Percentiles rank a stretch among this genome's conserved stretches.
phyloP scores from a whole-genome alignment of 2,113 vertebrate species.

The Erinaceus europaeus region DNA sequence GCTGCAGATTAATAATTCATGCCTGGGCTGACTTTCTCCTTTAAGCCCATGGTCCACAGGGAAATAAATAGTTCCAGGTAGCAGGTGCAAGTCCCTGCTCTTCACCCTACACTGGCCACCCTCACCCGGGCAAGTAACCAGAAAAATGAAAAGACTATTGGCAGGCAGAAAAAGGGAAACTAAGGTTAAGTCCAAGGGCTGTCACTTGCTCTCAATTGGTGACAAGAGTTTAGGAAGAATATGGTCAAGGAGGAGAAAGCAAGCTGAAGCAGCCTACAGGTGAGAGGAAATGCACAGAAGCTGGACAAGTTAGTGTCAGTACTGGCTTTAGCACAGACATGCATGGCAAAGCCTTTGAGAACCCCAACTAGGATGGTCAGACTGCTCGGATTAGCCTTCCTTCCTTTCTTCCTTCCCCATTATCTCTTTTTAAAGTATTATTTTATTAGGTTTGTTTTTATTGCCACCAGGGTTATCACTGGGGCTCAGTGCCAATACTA shows the following conservation, averaged over 20 bases:
- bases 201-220: conserved; percentile 13
- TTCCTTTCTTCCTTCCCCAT: no score
- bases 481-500: no score
- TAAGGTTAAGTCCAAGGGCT: not conserved
- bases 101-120: no score
- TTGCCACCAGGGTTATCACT: no score
- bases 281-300: not conserved
- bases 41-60: not conserved
- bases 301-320: not conserved
- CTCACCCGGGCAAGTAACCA: no score
- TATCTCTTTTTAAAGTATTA: no score
- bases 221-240: not conserved
- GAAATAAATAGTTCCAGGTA: not conserved
- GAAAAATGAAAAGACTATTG: no score
- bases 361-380: no score
- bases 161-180: not conserved
- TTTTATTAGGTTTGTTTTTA: no score
- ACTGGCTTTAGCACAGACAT: not conserved
- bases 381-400: no score
- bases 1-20: not conserved
- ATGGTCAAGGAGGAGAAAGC: not conserved
- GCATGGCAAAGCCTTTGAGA: not conserved
- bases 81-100: no score
- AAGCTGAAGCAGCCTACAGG: not conserved
- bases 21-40: not conserved